These are phyloP conservation scores for Muscicapa comitata DNA, from an alignment of 2,797 vertebrate species.

Conservation along the genomic window DNA sequence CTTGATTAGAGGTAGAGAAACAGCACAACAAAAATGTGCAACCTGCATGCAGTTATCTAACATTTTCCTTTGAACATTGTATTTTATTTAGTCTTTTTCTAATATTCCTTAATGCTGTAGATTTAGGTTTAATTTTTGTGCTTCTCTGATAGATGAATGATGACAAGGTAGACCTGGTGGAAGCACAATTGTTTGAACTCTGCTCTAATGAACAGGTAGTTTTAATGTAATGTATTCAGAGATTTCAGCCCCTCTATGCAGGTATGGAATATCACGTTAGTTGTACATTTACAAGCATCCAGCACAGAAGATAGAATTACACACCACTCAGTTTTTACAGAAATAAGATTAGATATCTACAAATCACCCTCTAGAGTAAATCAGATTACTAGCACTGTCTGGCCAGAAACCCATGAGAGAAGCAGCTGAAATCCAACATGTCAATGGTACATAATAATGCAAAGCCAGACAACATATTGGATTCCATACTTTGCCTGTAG, in stretches of 20 bases:
- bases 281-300: slow-evolving; percentile 26
- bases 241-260: background rate
- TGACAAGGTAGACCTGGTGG: background rate
- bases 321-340: background rate
- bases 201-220: background rate
- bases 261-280: slow-evolving; percentile 12
- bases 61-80: rapidly evolving
- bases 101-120: background rate
- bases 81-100: background rate
- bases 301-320: slow-evolving; percentile 36
- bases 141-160: background rate
- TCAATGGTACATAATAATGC: background rate
- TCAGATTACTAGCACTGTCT: slow-evolving; percentile 25
- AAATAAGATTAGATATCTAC: slow-evolving; percentile 33
- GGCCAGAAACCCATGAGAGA: background rate
- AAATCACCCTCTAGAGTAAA: slow-evolving; percentile 42
- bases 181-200: background rate
- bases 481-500: background rate
- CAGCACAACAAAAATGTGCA: background rate
- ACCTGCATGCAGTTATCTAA: background rate
- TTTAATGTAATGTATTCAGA: background rate
- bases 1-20: background rate
- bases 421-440: background rate
- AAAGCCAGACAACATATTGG: background rate
- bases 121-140: background rate